Evolutionary conservation across 1,140 invertebrate genomes (phyloP), one percentile per base, ranked within the genome.

Genomic region (Centruroides sculpturatus): DNA sequence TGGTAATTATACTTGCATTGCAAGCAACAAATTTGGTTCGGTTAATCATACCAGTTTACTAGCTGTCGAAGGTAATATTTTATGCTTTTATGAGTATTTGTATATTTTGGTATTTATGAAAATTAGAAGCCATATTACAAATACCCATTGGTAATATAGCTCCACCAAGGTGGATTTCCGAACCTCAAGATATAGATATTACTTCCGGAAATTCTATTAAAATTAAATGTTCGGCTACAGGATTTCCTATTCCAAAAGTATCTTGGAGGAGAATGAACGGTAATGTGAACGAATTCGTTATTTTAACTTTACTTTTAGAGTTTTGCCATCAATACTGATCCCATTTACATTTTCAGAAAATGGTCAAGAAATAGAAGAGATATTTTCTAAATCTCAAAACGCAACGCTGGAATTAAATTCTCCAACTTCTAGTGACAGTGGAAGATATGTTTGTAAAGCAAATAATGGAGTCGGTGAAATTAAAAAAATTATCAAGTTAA

Each of bases 11-110:
- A 84, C 86, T 0, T 97, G 93, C 73, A 81, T 85, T 66, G 92
- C 92, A 8, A 87, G 91, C 71, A 97, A 96, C 75, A 84, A 86
- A 12, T 92, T 90, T 73, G 92, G 92, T 46, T 86, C 87, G 66
- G 91, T 11, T 41, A 7, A 5, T 5, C 46, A 61, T 49, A 57
- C 60, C 3, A 23, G 59, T 10, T 11, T 3, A 1, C 34, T 64
- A n/a, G 35, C 60, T 23, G 51, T 61, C 9, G 52, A 64, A 60
- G 59, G 63, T 64, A 55, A 54, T 7, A 49, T 3, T 50, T 58
- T 41, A 6, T 6, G 41, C 41, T 41, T 8, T 41, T 23, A 23
- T 23, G 23, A 23, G 23, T 23, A 23, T 23, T 23, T 23, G 23
- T 23, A 2, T 23, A 23, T 23, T 23, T 23, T 23, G 23, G 23